A percentile compares a stretch with the other conserved stretches of the same genome.
Evolutionary conservation across 2,797 vertebrate genomes (phyloP).

Genomic region (Diplodus sargus): DNA sequence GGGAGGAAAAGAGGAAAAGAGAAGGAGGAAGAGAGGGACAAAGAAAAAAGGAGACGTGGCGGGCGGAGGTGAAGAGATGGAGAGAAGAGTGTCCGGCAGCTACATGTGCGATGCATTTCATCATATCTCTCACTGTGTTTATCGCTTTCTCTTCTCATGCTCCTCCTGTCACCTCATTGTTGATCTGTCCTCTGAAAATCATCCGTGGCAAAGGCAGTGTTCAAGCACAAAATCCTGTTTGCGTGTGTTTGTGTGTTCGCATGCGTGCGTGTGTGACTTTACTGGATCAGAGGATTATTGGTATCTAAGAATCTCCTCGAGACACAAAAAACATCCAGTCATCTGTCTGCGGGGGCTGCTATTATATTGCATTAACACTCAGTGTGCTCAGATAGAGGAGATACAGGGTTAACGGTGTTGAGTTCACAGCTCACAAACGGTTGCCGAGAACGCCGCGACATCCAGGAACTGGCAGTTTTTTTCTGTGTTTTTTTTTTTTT

Average conservation of each 20-base stretch:
- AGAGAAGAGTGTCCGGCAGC: neutral
- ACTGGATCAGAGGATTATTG: constrained; percentile 57
- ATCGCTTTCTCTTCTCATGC: neutral
- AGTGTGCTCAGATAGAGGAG: too few species aligned
- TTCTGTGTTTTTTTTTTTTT: too few species aligned
- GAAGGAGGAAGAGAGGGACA: neutral
- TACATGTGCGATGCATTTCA: neutral
- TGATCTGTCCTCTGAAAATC: constrained; percentile 39
- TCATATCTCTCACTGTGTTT: constrained; percentile 9
- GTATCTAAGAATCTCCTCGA: constrained; percentile 58
- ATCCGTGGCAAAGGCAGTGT: constrained; percentile 27
- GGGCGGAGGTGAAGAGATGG: neutral
- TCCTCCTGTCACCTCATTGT: constrained; percentile 2
- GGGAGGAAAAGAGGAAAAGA: constrained; percentile 16
- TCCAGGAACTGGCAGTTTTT: constrained; percentile 29
- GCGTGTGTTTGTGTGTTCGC: constrained; percentile 24
- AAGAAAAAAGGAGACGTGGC: constrained; percentile 5
- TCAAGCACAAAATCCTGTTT: constrained; percentile 9
- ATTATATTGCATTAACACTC: constrained; percentile 12
- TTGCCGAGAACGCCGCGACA: neutral
- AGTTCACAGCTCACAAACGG: constrained; percentile 32
- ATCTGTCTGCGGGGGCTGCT: constrained; percentile 26
- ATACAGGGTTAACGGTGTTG: constrained; percentile 38
- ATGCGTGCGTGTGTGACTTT: constrained; percentile 28
- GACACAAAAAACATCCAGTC: constrained; percentile 44